Conservation (phyloP, 2,888 invertebrate genomes). For the Ethmia dodecea region DNA sequence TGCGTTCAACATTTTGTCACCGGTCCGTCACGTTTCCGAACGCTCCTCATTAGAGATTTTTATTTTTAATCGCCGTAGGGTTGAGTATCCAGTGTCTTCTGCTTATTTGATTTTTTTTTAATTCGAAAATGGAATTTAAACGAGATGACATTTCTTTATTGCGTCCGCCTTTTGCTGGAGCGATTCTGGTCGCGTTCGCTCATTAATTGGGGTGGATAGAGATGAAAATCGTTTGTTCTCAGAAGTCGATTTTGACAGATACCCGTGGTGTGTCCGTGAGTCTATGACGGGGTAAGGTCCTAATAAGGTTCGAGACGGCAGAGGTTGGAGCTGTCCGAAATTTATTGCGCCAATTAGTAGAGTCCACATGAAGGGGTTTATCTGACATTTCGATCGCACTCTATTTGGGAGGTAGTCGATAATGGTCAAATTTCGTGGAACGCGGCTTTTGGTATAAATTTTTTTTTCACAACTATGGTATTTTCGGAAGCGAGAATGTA, state of each 20-base stretch:
- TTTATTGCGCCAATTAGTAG: conserved; percentile 76
- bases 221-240: conserved; percentile 43
- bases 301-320: conserved; percentile 39
- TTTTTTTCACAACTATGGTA: conserved; percentile 46
- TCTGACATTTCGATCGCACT: conserved; percentile 55
- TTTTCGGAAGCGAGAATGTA: conserved; percentile 73
- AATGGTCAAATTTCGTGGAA: conserved; percentile 70
- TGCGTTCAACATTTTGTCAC: conserved; percentile 66
- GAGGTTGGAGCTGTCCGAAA: conserved; percentile 47
- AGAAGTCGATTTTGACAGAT: conserved; percentile 43
- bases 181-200: conserved; percentile 42
- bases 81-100: conserved; percentile 38
- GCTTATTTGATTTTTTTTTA: conserved; percentile 33
- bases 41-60: conserved; percentile 60
- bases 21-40: conserved; percentile 56
- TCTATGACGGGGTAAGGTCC: conserved; percentile 21
- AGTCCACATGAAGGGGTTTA: conserved; percentile 66
- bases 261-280: conserved; percentile 35
- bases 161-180: conserved; percentile 29
- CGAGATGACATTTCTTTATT: conserved; percentile 61
- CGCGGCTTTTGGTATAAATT: conserved; percentile 34
- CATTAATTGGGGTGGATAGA: conserved; percentile 47
- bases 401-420: conserved; percentile 75
- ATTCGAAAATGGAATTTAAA: conserved; percentile 65
- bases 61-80: conserved; percentile 48